A percentile compares a stretch with the other conserved stretches of the same genome.
Conservation (phyloP, 2,797 vertebrate species). For the Spinus pinus region DNA sequence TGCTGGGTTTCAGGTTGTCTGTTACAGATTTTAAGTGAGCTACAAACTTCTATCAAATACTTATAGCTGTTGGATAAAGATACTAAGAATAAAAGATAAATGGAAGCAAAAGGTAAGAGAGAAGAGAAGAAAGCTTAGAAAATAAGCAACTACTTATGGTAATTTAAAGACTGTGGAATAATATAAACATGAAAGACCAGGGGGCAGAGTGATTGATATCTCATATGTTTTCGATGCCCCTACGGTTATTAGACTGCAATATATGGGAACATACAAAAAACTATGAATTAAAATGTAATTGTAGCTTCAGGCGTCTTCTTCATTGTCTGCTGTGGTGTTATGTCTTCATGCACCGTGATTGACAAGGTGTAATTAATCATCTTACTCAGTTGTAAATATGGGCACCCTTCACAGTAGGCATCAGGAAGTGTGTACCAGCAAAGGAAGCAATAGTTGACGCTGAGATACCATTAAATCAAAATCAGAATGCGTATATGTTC, state of each 20-base stretch:
- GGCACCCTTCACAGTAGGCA: slow-evolving; percentile 80
- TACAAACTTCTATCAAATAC: slow-evolving; percentile 73
- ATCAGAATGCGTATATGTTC: slow-evolving; percentile 70
- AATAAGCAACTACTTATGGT: slow-evolving; percentile 59
- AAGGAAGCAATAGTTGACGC: slow-evolving; percentile 79
- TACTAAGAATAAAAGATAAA: slow-evolving; percentile 67
- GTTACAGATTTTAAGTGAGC: slow-evolving; percentile 74
- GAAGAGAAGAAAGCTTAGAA: slow-evolving; percentile 53
- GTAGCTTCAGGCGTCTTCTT: slow-evolving; percentile 80
- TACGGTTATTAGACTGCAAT: slow-evolving; percentile 79
- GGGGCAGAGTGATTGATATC: slow-evolving; percentile 78
- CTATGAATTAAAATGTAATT: slow-evolving; percentile 82
- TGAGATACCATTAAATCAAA: slow-evolving; percentile 78
- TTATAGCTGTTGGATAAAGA: slow-evolving; percentile 69
- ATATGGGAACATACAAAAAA: slow-evolving; percentile 80
- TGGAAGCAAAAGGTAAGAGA: slow-evolving; percentile 66
- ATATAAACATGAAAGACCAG: slow-evolving; percentile 65
- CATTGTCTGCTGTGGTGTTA: slow-evolving; percentile 83
- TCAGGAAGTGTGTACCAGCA: slow-evolving; percentile 81
- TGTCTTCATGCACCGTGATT: slow-evolving; percentile 85
- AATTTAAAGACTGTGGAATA: slow-evolving; percentile 62
- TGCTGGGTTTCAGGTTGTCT: slow-evolving; percentile 79
- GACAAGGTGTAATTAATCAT: slow-evolving; percentile 86
- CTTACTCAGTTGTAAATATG: slow-evolving; percentile 83
- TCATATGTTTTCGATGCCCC: slow-evolving; percentile 72